phyloP scores from a whole-genome alignment of 2,113 vertebrate species.

The Neopipo cinnamomea region DNA sequence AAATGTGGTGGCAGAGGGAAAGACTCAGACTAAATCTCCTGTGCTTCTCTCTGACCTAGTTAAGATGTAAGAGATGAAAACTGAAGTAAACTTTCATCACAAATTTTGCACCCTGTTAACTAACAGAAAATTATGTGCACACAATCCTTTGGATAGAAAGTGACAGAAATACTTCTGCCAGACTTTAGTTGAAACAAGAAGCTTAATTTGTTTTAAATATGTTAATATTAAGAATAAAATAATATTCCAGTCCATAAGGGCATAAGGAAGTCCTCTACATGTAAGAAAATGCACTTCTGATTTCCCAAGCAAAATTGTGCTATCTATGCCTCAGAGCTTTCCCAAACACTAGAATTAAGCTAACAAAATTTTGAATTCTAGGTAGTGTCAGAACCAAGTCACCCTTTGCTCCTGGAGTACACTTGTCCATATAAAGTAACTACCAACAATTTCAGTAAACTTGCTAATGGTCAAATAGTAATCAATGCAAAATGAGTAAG shows the following conservation, averaged over 20 bases:
- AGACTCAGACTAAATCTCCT: not conserved
- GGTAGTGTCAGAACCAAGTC: not conserved
- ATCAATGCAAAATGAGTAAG: not conserved
- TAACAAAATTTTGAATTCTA: not conserved
- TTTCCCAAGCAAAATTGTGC: not conserved
- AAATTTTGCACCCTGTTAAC: not conserved
- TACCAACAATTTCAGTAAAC: not conserved
- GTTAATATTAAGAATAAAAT: not conserved
- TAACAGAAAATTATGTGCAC: not conserved
- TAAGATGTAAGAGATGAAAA: not conserved
- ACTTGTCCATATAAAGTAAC: not conserved
- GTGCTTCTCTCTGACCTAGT: not conserved
- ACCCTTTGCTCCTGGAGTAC: not conserved
- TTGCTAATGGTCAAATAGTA: not conserved
- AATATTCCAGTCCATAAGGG: not conserved
- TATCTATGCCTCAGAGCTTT: not conserved
- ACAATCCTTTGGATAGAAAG: not conserved
- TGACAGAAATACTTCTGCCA: not conserved
- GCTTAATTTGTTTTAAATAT: not conserved
- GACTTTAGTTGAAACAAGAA: not conserved
- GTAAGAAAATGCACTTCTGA: not conserved
- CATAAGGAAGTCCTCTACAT: not conserved
- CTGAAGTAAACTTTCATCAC: not conserved
- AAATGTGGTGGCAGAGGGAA: not conserved
- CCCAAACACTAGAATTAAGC: not conserved